These are phyloP conservation scores for Panzeria rudis DNA, from an alignment of 2,888 invertebrate genomes.

Conservation along the genomic window DNA sequence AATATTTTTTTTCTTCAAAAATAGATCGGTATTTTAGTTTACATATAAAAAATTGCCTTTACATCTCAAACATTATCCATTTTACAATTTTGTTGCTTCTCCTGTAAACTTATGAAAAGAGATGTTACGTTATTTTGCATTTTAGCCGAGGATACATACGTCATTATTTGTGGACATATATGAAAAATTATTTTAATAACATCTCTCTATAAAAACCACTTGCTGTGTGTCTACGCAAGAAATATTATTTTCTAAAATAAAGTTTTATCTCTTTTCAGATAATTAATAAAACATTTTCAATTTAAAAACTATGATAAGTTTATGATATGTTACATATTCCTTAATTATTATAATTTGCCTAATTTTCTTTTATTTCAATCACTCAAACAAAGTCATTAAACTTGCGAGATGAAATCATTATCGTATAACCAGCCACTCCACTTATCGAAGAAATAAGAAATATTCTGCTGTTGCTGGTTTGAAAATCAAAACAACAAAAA, in stretches of 20 bases:
- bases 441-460: constrained; percentile 19
- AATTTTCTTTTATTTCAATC: background rate
- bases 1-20: no score
- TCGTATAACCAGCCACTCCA: background rate
- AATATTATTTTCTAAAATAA: background rate
- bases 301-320: background rate
- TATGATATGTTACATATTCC: background rate
- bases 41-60: no score
- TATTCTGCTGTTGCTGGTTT: background rate
- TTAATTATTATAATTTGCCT: constrained; percentile 9
- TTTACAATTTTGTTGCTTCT: no score
- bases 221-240: background rate
- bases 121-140: no score
- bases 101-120: no score
- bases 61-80: no score
- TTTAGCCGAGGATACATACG: no score
- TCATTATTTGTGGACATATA: no score
- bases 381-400: constrained; percentile 40
- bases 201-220: no score
- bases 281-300: background rate
- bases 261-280: constrained; percentile 1
- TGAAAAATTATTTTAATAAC: no score
- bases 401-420: constrained; percentile 46
- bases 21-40: no score
- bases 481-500: background rate